Evolutionary conservation across 2,888 invertebrate genomes (phyloP), one percentile per base, ranked within the genome.

Genomic region (Cyaniris semiargus): DNA sequence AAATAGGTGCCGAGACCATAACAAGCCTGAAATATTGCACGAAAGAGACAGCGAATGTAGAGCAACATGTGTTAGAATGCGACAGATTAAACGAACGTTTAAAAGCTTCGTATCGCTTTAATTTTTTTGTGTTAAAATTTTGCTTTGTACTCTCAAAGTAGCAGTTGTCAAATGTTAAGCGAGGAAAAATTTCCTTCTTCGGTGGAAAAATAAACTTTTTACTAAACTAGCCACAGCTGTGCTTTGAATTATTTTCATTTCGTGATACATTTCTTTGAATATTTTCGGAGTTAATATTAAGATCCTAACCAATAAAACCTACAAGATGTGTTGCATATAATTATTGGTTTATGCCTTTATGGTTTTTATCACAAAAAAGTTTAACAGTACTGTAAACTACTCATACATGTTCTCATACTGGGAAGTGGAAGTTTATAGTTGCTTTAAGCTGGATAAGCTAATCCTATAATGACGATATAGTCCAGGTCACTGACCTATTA

Each of bases 1-100:
- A 77, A 77, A 72, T 58, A 56, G 38, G 82, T 80, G 83, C 88
- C 86, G 89, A 87, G 87, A 87, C 83, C 86, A 87, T 86, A 88
- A 87, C 85, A 85, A 79, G 83, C 79, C 78, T 79, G 78, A 77
- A 77, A 78, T 79, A 78, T 77, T 76, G 79, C 75, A 71, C 77
- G 80, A 80, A 76, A 78, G 80, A 76, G 80, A 81, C 75, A 70
- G 75, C 44, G 31, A 56, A 78, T 75, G 44, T 27, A 77, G 27
- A 78, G 70, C 70, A 72, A 66, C 78, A 76, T 70, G 23, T 72
- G 72, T n/a, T 79, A 77, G 80, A 81, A n/a, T 23, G 80, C 76
- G 60, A 70, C 13, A 78, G 76, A 77, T 76, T 77, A 76, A 58
- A 70, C 70, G 75, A 70, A 27, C 70, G 71, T 21, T 78, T 76